Conservation (phyloP, 2,888 invertebrate species). For the Drosophila greeni region DNA sequence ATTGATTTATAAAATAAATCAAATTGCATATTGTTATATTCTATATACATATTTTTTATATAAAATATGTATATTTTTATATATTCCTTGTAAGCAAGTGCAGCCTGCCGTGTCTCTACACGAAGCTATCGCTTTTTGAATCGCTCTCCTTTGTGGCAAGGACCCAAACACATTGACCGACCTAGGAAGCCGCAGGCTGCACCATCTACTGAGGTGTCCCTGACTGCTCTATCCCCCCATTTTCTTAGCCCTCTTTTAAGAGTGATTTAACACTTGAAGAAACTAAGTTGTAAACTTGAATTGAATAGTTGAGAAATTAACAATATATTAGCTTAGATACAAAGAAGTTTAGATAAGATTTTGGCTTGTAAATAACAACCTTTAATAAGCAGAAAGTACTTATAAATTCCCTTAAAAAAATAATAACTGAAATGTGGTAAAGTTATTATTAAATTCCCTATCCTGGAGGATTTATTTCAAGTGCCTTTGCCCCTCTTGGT, state of each 20-base stretch:
- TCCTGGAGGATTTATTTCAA: neutral
- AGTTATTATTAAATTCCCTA: neutral
- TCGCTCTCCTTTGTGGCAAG: conserved; percentile 39
- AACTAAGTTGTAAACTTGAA: too few relatives aligned
- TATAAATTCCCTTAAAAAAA: too few relatives aligned
- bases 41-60: neutral
- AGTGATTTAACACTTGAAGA: neutral
- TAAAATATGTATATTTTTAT: neutral
- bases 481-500: conserved; percentile 33
- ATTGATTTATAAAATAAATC: too few relatives aligned
- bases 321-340: too few relatives aligned
- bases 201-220: conserved; percentile 9
- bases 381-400: neutral
- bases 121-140: conserved; percentile 31
- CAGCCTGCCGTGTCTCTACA: neutral
- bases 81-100: neutral
- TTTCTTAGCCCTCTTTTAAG: neutral
- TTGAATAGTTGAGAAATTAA: neutral
- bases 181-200: conserved; percentile 27
- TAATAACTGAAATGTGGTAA: too few relatives aligned
- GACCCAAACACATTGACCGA: conserved; percentile 34
- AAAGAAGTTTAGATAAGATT: too few relatives aligned
- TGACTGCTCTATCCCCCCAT: neutral
- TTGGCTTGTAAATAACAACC: too few relatives aligned
- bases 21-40: too few relatives aligned